phyloP scores from a whole-genome alignment of 2,113 vertebrate genomes.

The Alethe castanea region DNA sequence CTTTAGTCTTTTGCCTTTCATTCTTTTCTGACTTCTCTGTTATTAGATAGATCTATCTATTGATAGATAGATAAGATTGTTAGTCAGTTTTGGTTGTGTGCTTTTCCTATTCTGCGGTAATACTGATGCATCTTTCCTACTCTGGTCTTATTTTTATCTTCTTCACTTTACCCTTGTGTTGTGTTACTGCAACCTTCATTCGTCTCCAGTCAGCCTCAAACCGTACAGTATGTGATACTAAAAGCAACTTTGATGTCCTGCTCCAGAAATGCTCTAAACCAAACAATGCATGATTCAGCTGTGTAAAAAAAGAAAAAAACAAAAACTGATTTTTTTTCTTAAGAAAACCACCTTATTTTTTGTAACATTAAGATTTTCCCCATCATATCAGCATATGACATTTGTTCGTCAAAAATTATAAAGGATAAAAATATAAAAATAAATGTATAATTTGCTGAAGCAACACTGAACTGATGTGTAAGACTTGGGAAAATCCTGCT shows the following conservation, averaged over 20 bases:
- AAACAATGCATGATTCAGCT: neutral
- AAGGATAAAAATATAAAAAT: neutral
- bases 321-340: neutral
- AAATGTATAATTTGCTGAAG: neutral
- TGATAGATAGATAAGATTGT: too few species aligned
- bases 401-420: neutral
- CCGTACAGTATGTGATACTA: neutral
- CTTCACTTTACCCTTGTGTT: neutral
- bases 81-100: neutral
- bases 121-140: neutral
- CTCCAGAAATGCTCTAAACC: neutral
- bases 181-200: neutral
- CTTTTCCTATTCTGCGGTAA: neutral
- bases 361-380: neutral
- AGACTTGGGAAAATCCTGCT: neutral
- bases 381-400: neutral
- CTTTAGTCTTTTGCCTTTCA: neutral
- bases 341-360: neutral
- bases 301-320: neutral
- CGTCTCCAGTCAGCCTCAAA: neutral
- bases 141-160: neutral
- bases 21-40: neutral
- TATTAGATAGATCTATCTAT: neutral
- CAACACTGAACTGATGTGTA: neutral
- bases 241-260: neutral